A percentile compares a stretch with the other conserved stretches of the same genome.
Conservation (phyloP, 2,888 invertebrate species). For the Deilephila elpenor region DNA sequence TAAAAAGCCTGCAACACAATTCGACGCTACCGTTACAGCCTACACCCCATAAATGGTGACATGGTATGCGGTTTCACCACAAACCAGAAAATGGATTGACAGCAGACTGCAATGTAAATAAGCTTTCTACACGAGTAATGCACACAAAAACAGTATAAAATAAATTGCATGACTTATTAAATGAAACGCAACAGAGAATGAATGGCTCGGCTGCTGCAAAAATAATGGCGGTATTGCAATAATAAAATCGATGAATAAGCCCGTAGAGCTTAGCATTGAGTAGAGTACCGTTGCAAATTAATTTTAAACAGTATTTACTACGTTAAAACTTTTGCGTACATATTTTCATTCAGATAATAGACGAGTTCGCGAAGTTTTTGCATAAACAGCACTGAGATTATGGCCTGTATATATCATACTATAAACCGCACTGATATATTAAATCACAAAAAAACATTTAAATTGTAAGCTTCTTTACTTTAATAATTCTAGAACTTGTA, state of each 20-base stretch:
- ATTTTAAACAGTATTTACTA: not conserved
- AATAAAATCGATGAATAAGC: slow-evolving; percentile 2
- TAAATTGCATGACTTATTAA: slow-evolving; percentile 21
- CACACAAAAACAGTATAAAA: slow-evolving; percentile 19
- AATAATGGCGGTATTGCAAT: slow-evolving; percentile 19
- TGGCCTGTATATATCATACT: too few relatives aligned
- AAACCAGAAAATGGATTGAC: slow-evolving; percentile 58
- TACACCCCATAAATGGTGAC: slow-evolving; percentile 44
- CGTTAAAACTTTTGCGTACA: not conserved
- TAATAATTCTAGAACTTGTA: too few relatives aligned
- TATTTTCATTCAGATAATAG: not conserved
- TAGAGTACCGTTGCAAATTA: not conserved
- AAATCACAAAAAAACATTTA: too few relatives aligned
- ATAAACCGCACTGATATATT: too few relatives aligned
- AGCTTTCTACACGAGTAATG: slow-evolving; percentile 49
- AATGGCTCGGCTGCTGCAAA: not conserved
- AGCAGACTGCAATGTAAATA: slow-evolving; percentile 53
- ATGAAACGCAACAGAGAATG: not conserved
- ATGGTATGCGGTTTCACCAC: slow-evolving; percentile 56
- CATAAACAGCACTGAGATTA: too few relatives aligned
- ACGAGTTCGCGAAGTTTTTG: too few relatives aligned
- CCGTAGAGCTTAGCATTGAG: not conserved
- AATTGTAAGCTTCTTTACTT: too few relatives aligned
- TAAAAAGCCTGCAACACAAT: slow-evolving; percentile 4
- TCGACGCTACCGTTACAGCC: slow-evolving; percentile 46